These are phyloP conservation scores for Brachyhypopomus gauderio DNA, from an alignment of 2,113 vertebrate species.

Conservation along the genomic window DNA sequence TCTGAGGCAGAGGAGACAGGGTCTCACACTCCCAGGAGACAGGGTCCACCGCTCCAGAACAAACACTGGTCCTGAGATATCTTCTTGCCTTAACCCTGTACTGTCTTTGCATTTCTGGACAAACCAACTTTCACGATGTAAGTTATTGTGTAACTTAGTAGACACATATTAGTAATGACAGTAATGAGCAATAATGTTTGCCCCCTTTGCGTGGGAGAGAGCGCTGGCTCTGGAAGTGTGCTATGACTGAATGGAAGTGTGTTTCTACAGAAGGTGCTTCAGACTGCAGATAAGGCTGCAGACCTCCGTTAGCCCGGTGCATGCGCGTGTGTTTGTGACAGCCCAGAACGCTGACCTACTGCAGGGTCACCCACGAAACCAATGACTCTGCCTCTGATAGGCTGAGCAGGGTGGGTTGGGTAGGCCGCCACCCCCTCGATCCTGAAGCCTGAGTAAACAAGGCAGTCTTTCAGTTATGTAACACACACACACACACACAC, in stretches of 20 bases:
- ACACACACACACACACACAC: slow-evolving; percentile 46
- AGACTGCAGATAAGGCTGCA: not conserved
- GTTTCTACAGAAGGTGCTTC: not conserved
- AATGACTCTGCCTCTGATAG: slow-evolving; percentile 65
- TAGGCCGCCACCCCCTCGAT: slow-evolving; percentile 62
- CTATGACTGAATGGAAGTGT: not conserved
- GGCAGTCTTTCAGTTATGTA: slow-evolving; percentile 63
- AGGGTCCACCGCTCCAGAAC: slow-evolving; percentile 21
- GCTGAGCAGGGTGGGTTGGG: slow-evolving; percentile 68
- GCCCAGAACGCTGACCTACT: slow-evolving; percentile 49
- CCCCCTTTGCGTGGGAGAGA: no score
- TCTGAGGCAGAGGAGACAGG: not conserved
- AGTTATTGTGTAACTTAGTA: not conserved
- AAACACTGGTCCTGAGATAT: slow-evolving; percentile 14
- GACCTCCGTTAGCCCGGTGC: not conserved
- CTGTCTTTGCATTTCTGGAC: not conserved
- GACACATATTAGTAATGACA: not conserved
- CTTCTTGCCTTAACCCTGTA: not conserved
- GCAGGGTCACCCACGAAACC: slow-evolving; percentile 40
- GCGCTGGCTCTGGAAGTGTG: not conserved
- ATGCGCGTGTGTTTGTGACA: slow-evolving; percentile 15
- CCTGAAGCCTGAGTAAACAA: slow-evolving; percentile 63
- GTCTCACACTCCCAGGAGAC: not conserved
- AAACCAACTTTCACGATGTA: not conserved
- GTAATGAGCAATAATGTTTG: not conserved